Evolutionary conservation across 2,113 vertebrate species (phyloP).

Genomic region (Serilophus lunatus): DNA sequence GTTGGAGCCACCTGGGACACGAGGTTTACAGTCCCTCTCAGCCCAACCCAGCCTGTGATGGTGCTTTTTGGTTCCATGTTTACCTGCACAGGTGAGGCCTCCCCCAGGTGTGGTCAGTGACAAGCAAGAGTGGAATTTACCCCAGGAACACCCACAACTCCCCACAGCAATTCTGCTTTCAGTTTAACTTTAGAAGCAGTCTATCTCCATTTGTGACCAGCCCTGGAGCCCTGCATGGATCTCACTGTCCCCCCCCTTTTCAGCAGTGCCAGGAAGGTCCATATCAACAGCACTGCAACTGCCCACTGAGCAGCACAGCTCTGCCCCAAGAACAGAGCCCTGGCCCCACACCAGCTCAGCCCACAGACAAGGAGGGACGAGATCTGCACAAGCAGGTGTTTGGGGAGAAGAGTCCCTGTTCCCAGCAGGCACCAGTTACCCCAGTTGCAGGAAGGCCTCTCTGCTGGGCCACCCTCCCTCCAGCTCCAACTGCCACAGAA

Average conservation of each 20-base stretch:
- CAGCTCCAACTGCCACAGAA: not conserved
- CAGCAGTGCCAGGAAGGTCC: rapidly evolving
- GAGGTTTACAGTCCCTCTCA: not conserved
- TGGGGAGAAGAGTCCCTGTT: not conserved
- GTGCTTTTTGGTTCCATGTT: not conserved
- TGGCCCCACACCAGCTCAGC: not conserved
- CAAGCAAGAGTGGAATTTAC: not conserved
- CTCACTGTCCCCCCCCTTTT: too few relatives aligned
- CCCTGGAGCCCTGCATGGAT: not conserved
- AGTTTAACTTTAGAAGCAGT: not conserved
- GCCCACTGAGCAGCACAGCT: not conserved
- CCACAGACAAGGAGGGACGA: rapidly evolving
- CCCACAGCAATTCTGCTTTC: not conserved
- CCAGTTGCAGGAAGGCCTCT: not conserved
- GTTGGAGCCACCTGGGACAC: too few relatives aligned
- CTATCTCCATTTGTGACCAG: not conserved
- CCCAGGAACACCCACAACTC: not conserved
- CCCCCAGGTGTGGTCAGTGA: not conserved
- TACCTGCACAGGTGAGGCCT: not conserved
- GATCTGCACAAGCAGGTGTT: rapidly evolving
- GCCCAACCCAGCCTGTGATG: not conserved
- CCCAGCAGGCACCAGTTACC: not conserved
- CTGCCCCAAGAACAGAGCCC: too few relatives aligned
- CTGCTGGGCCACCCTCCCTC: not conserved
- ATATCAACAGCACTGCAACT: not conserved